phyloP scores from a whole-genome alignment of 2,113 vertebrate species.

The Euleptes europaea region DNA sequence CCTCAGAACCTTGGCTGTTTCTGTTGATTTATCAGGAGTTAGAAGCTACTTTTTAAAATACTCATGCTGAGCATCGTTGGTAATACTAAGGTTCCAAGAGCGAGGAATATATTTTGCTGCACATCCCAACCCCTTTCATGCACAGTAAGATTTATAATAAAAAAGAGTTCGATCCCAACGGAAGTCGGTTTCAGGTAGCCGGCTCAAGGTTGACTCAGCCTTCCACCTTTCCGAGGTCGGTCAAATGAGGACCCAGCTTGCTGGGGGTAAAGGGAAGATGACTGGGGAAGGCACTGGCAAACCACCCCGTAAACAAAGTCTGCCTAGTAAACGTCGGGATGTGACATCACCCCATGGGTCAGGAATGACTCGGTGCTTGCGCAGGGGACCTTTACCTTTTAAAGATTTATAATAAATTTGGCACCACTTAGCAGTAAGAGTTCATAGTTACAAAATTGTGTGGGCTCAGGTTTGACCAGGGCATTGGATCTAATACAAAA shows the following conservation, averaged over 20 bases:
- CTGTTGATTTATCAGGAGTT: neutral
- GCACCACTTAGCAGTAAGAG: neutral
- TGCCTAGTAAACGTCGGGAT: too few species aligned
- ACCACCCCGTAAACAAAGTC: too few species aligned
- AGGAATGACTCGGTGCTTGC: too few species aligned
- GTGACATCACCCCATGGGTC: too few species aligned
- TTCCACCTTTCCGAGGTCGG: too few species aligned
- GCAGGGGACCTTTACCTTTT: too few species aligned
- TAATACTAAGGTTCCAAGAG: neutral
- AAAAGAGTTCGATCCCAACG: too few species aligned
- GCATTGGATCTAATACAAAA: neutral
- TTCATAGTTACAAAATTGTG: neutral
- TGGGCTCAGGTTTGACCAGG: neutral
- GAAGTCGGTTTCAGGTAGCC: too few species aligned
- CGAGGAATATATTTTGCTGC: neutral
- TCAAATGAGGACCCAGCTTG: too few species aligned
- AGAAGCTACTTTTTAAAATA: neutral
- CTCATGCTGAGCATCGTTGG: neutral
- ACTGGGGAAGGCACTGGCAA: too few species aligned
- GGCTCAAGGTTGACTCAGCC: too few species aligned
- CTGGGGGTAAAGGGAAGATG: too few species aligned
- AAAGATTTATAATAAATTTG: neutral
- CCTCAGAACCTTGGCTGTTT: neutral
- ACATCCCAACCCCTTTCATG: neutral
- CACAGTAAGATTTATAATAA: neutral